Evolutionary conservation across 1,140 invertebrate genomes (phyloP), one percentile per base, ranked within the genome.

Genomic region (Drosophila carrolli): DNA sequence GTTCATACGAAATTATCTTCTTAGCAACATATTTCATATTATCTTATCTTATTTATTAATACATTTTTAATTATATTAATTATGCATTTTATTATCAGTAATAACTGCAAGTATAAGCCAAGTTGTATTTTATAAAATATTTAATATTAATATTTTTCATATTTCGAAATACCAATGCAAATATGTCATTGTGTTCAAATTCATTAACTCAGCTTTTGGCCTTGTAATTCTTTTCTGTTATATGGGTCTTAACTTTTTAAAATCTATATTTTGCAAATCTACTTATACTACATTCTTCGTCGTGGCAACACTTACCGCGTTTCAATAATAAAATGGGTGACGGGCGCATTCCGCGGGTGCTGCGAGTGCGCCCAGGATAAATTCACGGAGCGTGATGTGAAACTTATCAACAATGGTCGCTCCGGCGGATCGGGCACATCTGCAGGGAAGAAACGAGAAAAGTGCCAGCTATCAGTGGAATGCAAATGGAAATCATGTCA

Each of bases 321-420:
- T 88, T 95, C 94, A 91, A 96, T 95, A 92, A 96, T 94, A 91
- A 96, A 96, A 93, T 96, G 94, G 68, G 93, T 94, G 81, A 96
- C 95, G 60, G 94, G 94, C 83, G 94, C 95, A 93, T 95, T 94
- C 90, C 96, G 95, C 57, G 94, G 94, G 93, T 96, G 94, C 75
- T 94, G 94, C 56, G 95, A 95, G 32, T 95, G 94, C 47, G 95
- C 95, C 96, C 96, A 96, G 40, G 95, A 96, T 75, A 96, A 93
- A 91, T 96, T 96, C 79, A 96, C 95, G 16, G 95, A 94, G 65
- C 95, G 93, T 58, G 96, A 96, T 44, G 95, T 96, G 91, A 96
- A 96, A 85, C 93, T 94, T 91, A 94, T 94, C 85, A 96, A 94
- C 74, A 96, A 93, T 53, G 96, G 96, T 58, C 95, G 93, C 73